Evolutionary conservation across 2,797 vertebrate species (phyloP).

Genomic region (Enteromius fasciolatus): DNA sequence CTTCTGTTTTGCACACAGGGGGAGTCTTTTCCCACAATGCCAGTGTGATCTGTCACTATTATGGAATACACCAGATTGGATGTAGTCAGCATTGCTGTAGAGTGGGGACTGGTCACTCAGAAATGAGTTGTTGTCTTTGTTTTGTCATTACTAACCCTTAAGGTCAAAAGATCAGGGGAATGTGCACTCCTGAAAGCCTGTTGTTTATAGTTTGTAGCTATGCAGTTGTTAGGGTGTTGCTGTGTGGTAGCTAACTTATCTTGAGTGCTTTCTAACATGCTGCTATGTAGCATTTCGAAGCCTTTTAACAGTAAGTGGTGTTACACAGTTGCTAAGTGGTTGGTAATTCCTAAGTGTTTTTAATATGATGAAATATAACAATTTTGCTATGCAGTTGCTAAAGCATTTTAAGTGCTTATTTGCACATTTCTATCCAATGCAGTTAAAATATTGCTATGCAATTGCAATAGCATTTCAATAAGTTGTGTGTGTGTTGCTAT

Average conservation of each 20-base stretch:
- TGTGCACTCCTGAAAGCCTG: not conserved
- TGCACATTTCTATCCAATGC: too few relatives aligned
- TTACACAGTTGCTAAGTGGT: not conserved
- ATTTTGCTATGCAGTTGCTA: not conserved
- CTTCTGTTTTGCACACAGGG: conserved; percentile 73
- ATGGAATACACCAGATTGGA: not conserved
- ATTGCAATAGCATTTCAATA: too few relatives aligned
- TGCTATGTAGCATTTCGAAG: not conserved
- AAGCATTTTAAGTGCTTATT: not conserved
- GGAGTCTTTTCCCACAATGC: conserved; percentile 64
- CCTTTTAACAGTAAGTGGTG: not conserved
- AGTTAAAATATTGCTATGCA: not conserved
- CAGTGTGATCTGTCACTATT: conserved; percentile 17
- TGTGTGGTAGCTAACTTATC: not conserved
- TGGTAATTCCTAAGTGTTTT: not conserved
- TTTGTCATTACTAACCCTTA: not conserved
- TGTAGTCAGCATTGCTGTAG: not conserved
- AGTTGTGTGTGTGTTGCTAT: not conserved
- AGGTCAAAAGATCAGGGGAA: not conserved
- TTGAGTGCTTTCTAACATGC: not conserved
- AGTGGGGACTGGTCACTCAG: not conserved
- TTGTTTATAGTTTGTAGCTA: not conserved
- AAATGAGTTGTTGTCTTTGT: not conserved
- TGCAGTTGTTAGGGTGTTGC: not conserved
- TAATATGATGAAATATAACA: not conserved